Evolutionary conservation across 2,113 vertebrate species (phyloP).

Genomic region (Suncus etruscus): DNA sequence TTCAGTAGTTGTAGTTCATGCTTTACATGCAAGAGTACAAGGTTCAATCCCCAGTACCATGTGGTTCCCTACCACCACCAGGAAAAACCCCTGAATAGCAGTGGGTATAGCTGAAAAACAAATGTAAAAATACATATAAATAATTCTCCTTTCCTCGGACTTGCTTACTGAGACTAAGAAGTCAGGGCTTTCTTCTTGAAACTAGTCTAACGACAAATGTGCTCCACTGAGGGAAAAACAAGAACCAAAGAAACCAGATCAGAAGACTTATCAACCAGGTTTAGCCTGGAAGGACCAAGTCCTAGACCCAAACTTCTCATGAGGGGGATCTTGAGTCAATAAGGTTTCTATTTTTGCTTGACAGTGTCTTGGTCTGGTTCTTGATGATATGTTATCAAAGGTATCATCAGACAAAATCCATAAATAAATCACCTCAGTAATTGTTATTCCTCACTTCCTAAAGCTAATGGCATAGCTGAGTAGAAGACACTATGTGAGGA

Average conservation of each 20-base stretch:
- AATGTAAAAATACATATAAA: too few species aligned
- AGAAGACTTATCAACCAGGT: not conserved
- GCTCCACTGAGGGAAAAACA: not conserved
- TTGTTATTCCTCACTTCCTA: not conserved
- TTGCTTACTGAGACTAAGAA: not conserved
- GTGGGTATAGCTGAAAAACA: too few species aligned
- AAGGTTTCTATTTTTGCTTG: not conserved
- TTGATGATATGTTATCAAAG: not conserved
- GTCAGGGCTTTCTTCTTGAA: not conserved
- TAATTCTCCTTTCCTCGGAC: not conserved
- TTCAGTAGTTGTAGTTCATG: too few species aligned
- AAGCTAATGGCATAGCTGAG: not conserved
- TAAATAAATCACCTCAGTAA: not conserved
- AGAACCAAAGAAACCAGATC: not conserved
- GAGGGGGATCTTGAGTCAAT: not conserved
- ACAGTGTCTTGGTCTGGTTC: not conserved
- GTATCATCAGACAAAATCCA: not conserved
- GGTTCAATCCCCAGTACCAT: too few species aligned
- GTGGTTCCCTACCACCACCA: too few species aligned
- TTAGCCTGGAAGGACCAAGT: not conserved
- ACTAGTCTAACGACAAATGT: not conserved
- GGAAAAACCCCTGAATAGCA: too few species aligned
- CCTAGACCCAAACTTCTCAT: rapidly evolving
- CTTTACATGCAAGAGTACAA: too few species aligned
- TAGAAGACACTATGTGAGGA: not conserved